Conservation (phyloP, 64 coral and sea anemone species). For the Stichodactyla helianthus region DNA sequence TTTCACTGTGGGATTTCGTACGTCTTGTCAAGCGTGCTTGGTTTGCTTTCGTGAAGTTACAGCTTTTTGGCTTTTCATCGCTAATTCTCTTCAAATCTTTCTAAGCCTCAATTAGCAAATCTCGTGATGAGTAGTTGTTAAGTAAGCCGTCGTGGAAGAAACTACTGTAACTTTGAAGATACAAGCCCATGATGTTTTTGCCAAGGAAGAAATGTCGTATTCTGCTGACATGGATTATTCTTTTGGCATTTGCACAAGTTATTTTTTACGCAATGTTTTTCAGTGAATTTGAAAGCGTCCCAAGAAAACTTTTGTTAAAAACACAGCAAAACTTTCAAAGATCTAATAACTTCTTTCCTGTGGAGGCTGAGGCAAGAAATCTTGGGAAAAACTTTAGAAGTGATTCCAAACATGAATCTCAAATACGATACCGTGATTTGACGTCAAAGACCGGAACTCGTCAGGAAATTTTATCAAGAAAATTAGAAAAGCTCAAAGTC, state of each 20-base stretch:
- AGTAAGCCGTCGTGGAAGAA: neutral
- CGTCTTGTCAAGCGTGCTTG: neutral
- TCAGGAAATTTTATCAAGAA: constrained; percentile 4
- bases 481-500: neutral
- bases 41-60: neutral
- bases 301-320: neutral
- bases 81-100: neutral
- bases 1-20: neutral
- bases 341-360: neutral
- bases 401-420: neutral
- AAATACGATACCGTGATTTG: neutral
- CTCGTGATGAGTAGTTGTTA: neutral
- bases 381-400: neutral
- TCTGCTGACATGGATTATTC: constrained; percentile 23
- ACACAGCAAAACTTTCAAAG: neutral
- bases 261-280: constrained; percentile 20
- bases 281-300: constrained; percentile 43
- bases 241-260: constrained; percentile 15
- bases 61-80: neutral
- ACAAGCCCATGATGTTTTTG: neutral
- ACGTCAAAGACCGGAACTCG: neutral
- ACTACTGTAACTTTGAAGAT: neutral
- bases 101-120: neutral
- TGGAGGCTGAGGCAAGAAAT: neutral
- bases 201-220: constrained; percentile 34